Evolutionary conservation across 1,140 invertebrate genomes (phyloP).

Genomic region (Zaprionus inermis): DNA sequence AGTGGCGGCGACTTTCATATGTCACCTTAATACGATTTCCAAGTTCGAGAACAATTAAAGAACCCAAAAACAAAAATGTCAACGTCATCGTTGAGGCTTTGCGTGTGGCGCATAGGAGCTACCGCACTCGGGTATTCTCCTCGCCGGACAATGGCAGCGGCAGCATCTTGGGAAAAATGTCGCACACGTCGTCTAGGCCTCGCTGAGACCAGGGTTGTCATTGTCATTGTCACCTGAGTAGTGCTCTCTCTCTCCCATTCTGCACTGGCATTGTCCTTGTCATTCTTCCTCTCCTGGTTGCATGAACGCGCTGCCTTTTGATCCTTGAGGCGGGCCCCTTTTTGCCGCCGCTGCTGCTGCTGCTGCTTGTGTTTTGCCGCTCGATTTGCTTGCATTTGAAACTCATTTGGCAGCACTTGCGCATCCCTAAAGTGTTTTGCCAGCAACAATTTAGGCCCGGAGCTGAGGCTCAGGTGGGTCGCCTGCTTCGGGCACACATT

Average conservation of each 20-base stretch:
- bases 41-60: constrained; percentile 30
- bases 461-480: constrained; percentile 24
- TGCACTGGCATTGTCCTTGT: not conserved
- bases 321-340: constrained; percentile 40
- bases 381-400: constrained; percentile 75
- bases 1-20: constrained; percentile 38
- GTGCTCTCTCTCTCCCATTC: constrained; percentile 28
- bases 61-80: constrained; percentile 39
- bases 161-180: constrained; percentile 70
- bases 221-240: constrained; percentile 71
- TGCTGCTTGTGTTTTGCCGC: constrained; percentile 44
- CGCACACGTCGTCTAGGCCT: constrained; percentile 46
- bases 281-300: not conserved
- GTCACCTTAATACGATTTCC: constrained; percentile 68
- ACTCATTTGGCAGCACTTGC: constrained; percentile 78
- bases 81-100: constrained; percentile 63
- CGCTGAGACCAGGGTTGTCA: constrained; percentile 3
- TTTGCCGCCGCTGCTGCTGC: constrained; percentile 41
- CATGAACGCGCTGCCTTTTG: constrained; percentile 42
- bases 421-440: constrained; percentile 74
- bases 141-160: constrained; percentile 39
- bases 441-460: constrained; percentile 50
- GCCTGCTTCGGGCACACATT: constrained; percentile 24
- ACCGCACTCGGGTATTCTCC: not conserved
- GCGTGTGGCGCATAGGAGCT: constrained; percentile 53